Base-by-base conservation (phyloP, 2,797 vertebrate species). In the Odontamblyopus lacepedii region DNA sequence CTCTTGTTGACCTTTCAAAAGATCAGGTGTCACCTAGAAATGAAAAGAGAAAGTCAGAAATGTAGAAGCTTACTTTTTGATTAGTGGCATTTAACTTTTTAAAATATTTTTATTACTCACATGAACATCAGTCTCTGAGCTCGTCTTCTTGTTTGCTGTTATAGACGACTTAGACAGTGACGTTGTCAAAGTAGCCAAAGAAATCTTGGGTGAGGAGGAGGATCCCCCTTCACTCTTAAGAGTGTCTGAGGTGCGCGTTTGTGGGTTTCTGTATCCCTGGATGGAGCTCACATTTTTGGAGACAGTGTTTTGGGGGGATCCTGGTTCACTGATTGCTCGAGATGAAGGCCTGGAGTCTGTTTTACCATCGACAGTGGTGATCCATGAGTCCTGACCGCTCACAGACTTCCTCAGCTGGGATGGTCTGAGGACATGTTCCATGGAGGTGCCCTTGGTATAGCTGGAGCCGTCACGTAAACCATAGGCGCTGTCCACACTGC, bases 1-100 rank as follows among this genome's bases (percentile, higher is more conserved):
- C 83, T 96, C 95, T 80, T 97, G 96, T 80, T 98, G 98, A 88
- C 96, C 98, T 93, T 96, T 98, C 73, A 99, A 90, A 69, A 99
- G 95, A 93, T 99, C 98, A 32, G 98, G 98, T 64, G 98, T 99
- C 61, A 88, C 94, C 97, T 99, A 85, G 73, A 87, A 70, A 67
- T 35, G 67, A 72, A 66, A 78, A 72, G 63, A 19, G 74, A 44
- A 72, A 35, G 63, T 61, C 57, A 3, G 70, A 73, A 55, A n/a
- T 26, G 35, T 16, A 61, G 6, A 74, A 27, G 12, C 38, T 44
- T 63, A 9, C n/a, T 13, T n/a, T 63, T 18, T 44, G 19, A 12
- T 13, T 23, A 48, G 9, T 4, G 8, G n/a, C n/a, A 48, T 16
- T 27, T 5, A 27, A 18, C 16, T 65, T 44, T 2, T 4, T 6